These are phyloP conservation scores for Stichodactyla mertensii DNA, from an alignment of 64 coral and sea anemone species.

Conservation along the genomic window DNA sequence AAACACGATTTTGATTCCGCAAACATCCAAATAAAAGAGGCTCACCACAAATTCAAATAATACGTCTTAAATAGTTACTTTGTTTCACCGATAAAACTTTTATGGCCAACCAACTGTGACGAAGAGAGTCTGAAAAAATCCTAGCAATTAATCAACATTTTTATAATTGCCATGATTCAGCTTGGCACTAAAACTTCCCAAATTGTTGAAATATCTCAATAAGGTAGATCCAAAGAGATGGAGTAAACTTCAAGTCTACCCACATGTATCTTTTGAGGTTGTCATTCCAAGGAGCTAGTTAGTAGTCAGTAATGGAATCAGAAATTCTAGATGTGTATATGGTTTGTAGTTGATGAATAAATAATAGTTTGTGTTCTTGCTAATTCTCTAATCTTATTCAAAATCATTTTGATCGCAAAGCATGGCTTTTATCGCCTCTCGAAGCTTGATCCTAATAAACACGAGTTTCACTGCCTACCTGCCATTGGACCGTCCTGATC, in stretches of 20 bases:
- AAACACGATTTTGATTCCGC: background rate
- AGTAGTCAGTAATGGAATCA: background rate
- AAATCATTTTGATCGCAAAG: background rate
- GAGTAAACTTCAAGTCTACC: background rate
- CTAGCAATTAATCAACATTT: background rate
- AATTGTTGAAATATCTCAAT: background rate
- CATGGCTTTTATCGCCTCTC: background rate
- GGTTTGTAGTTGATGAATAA: background rate
- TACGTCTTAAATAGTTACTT: background rate
- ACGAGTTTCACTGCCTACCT: background rate
- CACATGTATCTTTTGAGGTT: background rate
- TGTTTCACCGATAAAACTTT: background rate
- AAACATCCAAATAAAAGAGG: background rate
- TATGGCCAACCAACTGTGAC: background rate
- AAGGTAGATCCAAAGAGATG: too few species aligned
- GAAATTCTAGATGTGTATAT: background rate
- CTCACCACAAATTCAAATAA: background rate
- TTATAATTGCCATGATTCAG: background rate
- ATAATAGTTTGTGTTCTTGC: background rate
- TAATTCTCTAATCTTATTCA: constrained; percentile 9
- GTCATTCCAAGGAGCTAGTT: background rate
- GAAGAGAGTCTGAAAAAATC: background rate
- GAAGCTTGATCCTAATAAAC: background rate
- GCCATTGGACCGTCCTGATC: background rate
- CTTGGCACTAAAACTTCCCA: background rate